Evolutionary conservation across 2,888 invertebrate genomes (phyloP).

Genomic region (Phengaris alcon): DNA sequence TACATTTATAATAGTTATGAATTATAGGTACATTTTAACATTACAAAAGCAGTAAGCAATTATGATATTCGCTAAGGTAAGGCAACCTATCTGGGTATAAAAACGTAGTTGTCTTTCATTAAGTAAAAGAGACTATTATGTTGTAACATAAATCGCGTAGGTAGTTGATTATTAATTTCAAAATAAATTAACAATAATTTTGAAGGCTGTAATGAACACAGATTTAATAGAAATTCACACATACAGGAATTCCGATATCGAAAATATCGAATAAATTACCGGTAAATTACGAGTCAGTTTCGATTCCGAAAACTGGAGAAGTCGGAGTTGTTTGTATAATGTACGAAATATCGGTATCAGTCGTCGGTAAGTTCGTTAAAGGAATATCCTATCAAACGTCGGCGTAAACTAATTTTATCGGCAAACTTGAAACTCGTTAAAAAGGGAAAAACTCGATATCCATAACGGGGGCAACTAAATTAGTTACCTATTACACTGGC

Average conservation of each 20-base stretch:
- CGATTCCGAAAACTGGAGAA: constrained; percentile 51
- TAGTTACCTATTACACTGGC: constrained; percentile 70
- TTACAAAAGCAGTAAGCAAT: no score
- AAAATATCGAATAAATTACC: constrained; percentile 39
- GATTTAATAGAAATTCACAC: background rate
- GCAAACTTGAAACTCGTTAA: constrained; percentile 69
- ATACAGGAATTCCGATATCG: background rate
- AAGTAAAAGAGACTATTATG: background rate
- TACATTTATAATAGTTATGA: background rate
- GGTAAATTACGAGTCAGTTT: constrained; percentile 50
- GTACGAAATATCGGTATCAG: constrained; percentile 56
- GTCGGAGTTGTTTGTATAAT: constrained; percentile 52
- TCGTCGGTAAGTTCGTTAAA: constrained; percentile 66
- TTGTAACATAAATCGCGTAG: no score
- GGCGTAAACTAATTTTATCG: constrained; percentile 73
- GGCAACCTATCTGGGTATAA: no score
- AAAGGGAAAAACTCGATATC: constrained; percentile 61
- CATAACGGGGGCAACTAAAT: constrained; percentile 61
- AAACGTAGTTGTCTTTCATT: background rate
- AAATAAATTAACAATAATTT: background rate
- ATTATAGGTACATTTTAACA: no score
- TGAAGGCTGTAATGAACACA: background rate
- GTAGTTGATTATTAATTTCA: background rate
- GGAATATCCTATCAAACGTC: constrained; percentile 76
- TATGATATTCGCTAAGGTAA: no score